These are phyloP conservation scores for Parapristionchus giblindavisi DNA, from an alignment of 2,888 invertebrate genomes.

Conservation along the genomic window DNA sequence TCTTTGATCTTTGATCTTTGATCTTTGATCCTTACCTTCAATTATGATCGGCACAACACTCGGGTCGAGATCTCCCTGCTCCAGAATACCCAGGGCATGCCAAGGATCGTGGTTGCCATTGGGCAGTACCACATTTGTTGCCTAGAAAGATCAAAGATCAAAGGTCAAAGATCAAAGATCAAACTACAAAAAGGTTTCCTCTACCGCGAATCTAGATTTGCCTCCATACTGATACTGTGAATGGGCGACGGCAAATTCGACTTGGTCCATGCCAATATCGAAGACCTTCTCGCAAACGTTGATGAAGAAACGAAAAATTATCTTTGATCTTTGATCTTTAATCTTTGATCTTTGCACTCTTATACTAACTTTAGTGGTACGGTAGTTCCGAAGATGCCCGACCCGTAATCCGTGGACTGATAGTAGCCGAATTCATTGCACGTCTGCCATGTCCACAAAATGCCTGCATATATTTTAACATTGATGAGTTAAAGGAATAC, in stretches of 20 bases:
- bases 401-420: conserved; percentile 81
- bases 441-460: conserved; percentile 88
- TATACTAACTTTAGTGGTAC: conserved; percentile 55
- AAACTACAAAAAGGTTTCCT: too few species aligned
- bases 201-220: conserved; percentile 40
- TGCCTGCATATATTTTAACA: neutral
- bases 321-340: neutral
- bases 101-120: conserved; percentile 49
- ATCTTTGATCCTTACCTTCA: conserved; percentile 35
- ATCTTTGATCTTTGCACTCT: neutral
- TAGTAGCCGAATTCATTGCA: conserved; percentile 95
- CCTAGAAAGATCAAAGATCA: too few species aligned
- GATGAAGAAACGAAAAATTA: conserved; percentile 45
- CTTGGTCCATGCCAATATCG: conserved; percentile 40
- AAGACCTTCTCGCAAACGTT: conserved; percentile 60
- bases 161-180: too few species aligned
- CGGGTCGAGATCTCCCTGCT: conserved; percentile 16
- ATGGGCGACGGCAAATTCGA: conserved; percentile 11
- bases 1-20: too few species aligned
- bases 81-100: conserved; percentile 38
- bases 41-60: conserved; percentile 40
- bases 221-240: conserved; percentile 46
- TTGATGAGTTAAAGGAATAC: too few species aligned
- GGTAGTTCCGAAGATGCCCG: conserved; percentile 57
- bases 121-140: conserved; percentile 52